phyloP scores from a whole-genome alignment of 35 echinoderm and acorn worm species.

The Lytechinus pictus region DNA sequence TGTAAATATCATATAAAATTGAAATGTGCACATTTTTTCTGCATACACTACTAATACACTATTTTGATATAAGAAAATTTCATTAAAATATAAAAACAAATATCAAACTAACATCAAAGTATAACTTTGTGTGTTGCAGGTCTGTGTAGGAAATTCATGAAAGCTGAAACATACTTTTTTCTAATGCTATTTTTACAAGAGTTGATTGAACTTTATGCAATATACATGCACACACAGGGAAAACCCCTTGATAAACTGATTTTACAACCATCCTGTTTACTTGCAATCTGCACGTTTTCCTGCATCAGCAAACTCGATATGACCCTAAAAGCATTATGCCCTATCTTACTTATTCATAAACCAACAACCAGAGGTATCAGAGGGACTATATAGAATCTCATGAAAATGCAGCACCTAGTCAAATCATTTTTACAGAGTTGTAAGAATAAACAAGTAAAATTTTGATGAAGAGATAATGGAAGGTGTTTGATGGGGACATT shows the following conservation, averaged over 20 bases:
- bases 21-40: too few relatives aligned
- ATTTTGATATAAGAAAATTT: background rate
- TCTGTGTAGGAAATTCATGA: too few relatives aligned
- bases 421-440: background rate
- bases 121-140: too few relatives aligned
- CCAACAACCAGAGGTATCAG: background rate
- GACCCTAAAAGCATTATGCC: background rate
- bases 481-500: background rate
- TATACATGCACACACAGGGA: background rate
- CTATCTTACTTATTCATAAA: background rate
- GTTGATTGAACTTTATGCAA: too few relatives aligned
- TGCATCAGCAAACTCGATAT: background rate
- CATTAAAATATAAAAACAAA: background rate
- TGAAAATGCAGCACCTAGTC: background rate
- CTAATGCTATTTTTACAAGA: too few relatives aligned
- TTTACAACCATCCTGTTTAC: background rate
- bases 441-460: background rate
- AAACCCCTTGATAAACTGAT: background rate
- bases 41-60: too few relatives aligned
- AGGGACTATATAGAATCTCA: background rate
- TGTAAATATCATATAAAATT: too few relatives aligned
- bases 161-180: too few relatives aligned
- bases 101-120: background rate
- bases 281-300: background rate
- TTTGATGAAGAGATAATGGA: background rate